Percentiles rank a stretch among this genome's conserved stretches.
phyloP scores from a whole-genome alignment of 2,888 invertebrate species.

The Perizoma flavofasciatum region DNA sequence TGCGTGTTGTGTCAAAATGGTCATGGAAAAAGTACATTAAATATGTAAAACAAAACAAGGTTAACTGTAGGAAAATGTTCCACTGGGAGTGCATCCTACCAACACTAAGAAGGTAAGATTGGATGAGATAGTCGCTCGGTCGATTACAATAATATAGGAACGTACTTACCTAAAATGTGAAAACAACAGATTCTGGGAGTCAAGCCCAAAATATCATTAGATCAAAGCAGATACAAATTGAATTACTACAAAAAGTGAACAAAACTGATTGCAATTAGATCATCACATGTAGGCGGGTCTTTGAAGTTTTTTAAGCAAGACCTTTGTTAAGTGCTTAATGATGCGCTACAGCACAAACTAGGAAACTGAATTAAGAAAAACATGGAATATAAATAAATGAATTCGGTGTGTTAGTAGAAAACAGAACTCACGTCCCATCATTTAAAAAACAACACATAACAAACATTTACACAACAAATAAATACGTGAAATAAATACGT shows the following conservation, averaged over 20 bases:
- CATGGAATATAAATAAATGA: constrained; percentile 15
- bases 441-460: constrained; percentile 39
- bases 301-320: constrained; percentile 12
- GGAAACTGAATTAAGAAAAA: constrained; percentile 2
- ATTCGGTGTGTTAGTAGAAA: constrained; percentile 31
- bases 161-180: too few relatives aligned
- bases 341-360: constrained; percentile 8
- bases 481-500: background rate
- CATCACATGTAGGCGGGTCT: constrained; percentile 26
- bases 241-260: constrained; percentile 12
- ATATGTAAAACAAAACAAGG: too few relatives aligned
- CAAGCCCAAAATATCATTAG: background rate
- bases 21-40: too few relatives aligned
- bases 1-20: too few relatives aligned
- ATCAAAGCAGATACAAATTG: constrained; percentile 6
- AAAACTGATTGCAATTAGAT: constrained; percentile 27
- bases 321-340: constrained; percentile 24
- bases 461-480: constrained; percentile 39
- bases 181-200: constrained; percentile 2
- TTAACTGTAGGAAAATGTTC: too few relatives aligned
- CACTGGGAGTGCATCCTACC: too few relatives aligned
- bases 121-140: too few relatives aligned
- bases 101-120: too few relatives aligned
- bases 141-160: too few relatives aligned
- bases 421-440: constrained; percentile 59